phyloP scores from a whole-genome alignment of 2,113 vertebrate species.

The Irena cyanogastra region DNA sequence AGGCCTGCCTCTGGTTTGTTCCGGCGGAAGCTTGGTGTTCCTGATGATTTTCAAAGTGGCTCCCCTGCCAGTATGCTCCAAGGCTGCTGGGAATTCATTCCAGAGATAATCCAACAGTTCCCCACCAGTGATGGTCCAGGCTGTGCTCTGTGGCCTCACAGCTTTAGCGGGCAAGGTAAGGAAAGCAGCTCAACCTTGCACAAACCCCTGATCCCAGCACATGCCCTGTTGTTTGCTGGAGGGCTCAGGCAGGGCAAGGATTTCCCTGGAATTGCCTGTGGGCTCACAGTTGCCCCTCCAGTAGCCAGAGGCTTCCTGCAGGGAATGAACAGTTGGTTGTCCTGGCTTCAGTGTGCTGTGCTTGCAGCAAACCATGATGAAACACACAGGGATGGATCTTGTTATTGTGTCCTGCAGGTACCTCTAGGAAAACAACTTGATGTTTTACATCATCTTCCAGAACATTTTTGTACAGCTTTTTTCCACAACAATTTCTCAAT shows the following conservation, averaged over 20 bases:
- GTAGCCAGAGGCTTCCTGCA: background rate
- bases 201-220: background rate
- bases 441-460: background rate
- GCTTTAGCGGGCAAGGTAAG: background rate
- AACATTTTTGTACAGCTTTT: background rate
- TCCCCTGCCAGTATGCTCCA: background rate
- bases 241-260: fast-evolving
- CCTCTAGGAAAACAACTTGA: background rate
- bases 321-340: background rate
- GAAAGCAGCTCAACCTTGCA: background rate
- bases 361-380: background rate
- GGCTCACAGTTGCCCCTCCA: background rate
- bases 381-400: background rate
- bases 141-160: background rate
- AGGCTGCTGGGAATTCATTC: background rate
- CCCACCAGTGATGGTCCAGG: background rate
- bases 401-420: background rate
- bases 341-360: background rate
- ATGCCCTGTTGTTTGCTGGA: background rate
- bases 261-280: background rate
- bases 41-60: background rate
- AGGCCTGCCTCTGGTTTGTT: background rate
- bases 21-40: background rate
- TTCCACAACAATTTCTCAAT: background rate
- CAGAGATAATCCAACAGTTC: background rate